phyloP scores from a whole-genome alignment of 2,113 vertebrate genomes.

The Channa argus region DNA sequence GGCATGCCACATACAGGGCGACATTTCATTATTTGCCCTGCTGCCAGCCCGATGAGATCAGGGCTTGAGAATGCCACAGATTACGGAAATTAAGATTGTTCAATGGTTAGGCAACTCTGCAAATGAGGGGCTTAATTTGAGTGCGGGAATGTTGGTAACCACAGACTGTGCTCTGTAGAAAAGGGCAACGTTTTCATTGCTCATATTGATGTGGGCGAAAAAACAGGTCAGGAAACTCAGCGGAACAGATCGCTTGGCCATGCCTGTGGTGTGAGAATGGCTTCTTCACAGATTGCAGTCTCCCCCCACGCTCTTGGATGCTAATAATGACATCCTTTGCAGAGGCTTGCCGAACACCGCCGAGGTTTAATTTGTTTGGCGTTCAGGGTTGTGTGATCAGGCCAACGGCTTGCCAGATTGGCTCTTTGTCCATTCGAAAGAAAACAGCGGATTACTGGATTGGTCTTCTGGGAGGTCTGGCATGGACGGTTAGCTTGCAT shows the following conservation, averaged over 20 bases:
- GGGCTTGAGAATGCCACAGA: conserved; percentile 59
- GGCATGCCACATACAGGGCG: conserved; percentile 53
- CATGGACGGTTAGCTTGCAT: conserved; percentile 25
- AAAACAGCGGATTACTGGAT: conserved; percentile 60
- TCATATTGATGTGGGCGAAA: conserved; percentile 52
- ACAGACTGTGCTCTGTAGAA: conserved; percentile 56
- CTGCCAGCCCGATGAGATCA: conserved; percentile 75
- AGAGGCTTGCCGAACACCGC: conserved; percentile 34
- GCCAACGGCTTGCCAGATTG: conserved; percentile 49
- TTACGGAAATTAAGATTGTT: conserved; percentile 75
- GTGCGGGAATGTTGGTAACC: conserved; percentile 59
- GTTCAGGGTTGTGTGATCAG: conserved; percentile 48
- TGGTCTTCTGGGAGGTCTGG: conserved; percentile 76
- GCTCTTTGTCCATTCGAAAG: conserved; percentile 65
- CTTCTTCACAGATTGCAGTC: conserved; percentile 47
- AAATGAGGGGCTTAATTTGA: conserved; percentile 77
- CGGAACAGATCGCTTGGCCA: conserved; percentile 63
- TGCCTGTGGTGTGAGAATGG: conserved; percentile 36
- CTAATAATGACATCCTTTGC: conserved; percentile 10
- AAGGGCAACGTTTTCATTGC: conserved; percentile 30
- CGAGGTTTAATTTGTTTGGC: conserved; percentile 48
- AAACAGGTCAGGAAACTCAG: conserved; percentile 48
- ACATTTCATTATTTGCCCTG: conserved; percentile 55
- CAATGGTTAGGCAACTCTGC: conserved; percentile 60
- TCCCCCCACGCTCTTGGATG: background rate